These are phyloP conservation scores for Phymanthus crucifer DNA, from an alignment of 92 coral and sea anemone genomes.

Conservation along the genomic window DNA sequence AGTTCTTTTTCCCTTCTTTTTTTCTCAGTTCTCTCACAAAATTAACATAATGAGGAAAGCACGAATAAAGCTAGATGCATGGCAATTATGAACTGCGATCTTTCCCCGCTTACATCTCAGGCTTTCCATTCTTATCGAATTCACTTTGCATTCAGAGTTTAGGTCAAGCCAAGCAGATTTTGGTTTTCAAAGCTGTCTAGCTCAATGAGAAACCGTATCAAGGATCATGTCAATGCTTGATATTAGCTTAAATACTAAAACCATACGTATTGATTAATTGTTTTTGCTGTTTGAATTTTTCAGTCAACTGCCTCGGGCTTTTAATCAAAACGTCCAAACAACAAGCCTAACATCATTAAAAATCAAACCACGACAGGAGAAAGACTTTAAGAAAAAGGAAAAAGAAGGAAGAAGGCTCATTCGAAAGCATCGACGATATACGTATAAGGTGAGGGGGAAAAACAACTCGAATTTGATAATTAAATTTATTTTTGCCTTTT, in stretches of 20 bases:
- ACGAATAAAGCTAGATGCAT: not conserved
- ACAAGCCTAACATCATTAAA: not conserved
- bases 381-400: not conserved
- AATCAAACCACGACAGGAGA: not conserved
- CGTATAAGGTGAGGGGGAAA: too few species aligned
- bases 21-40: too few species aligned
- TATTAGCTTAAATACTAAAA: not conserved
- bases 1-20: too few species aligned
- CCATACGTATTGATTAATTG: slow-evolving; percentile 1
- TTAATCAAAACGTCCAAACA: slow-evolving; percentile 2
- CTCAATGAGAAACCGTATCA: slow-evolving; percentile 9
- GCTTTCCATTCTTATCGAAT: slow-evolving; percentile 1
- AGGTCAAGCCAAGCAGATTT: not conserved
- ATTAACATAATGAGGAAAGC: too few species aligned
- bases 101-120: not conserved
- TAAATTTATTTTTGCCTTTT: too few species aligned
- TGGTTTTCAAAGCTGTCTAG: slow-evolving; percentile 12
- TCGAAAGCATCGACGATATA: too few species aligned
- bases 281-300: slow-evolving; percentile 3
- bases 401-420: too few species aligned
- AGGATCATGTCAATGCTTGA: not conserved
- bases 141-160: not conserved
- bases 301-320: slow-evolving; percentile 8
- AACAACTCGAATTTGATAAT: too few species aligned
- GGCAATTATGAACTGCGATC: not conserved